Percentiles rank a stretch among this genome's conserved stretches.
Evolutionary conservation across 1,140 invertebrate species (phyloP).

Genomic region (Papilio helenus): DNA sequence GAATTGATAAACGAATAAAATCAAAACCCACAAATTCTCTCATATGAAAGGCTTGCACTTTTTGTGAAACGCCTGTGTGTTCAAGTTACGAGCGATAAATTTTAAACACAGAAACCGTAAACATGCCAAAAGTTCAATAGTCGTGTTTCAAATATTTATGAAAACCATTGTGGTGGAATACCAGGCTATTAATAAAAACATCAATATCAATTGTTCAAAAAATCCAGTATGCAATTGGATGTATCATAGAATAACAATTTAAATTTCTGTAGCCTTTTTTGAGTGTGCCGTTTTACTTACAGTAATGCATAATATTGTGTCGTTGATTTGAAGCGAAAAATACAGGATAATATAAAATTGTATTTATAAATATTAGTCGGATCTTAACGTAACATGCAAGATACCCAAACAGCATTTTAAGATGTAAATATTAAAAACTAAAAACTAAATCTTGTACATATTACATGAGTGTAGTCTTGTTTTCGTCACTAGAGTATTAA

Average conservation of each 20-base stretch:
- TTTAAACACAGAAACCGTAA: slow-evolving; percentile 23
- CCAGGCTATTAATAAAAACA: slow-evolving; percentile 15
- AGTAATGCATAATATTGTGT: no score
- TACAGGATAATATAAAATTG: no score
- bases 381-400: no score
- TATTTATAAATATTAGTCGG: no score
- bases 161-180: slow-evolving; percentile 11
- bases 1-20: neutral
- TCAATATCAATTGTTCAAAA: neutral
- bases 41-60: slow-evolving; percentile 4
- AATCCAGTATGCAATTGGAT: neutral
- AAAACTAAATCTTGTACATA: neutral
- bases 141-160: slow-evolving; percentile 28
- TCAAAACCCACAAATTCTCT: slow-evolving; percentile 2
- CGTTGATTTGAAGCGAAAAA: no score
- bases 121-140: slow-evolving; percentile 26
- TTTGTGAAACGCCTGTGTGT: slow-evolving; percentile 1
- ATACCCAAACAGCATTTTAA: no score
- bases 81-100: slow-evolving; percentile 28
- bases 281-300: neutral
- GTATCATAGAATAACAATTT: neutral
- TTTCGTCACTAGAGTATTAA: neutral
- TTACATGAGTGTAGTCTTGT: neutral
- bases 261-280: neutral
- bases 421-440: no score